phyloP scores from a whole-genome alignment of 2,113 vertebrate species.

The Thunnus thynnus region DNA sequence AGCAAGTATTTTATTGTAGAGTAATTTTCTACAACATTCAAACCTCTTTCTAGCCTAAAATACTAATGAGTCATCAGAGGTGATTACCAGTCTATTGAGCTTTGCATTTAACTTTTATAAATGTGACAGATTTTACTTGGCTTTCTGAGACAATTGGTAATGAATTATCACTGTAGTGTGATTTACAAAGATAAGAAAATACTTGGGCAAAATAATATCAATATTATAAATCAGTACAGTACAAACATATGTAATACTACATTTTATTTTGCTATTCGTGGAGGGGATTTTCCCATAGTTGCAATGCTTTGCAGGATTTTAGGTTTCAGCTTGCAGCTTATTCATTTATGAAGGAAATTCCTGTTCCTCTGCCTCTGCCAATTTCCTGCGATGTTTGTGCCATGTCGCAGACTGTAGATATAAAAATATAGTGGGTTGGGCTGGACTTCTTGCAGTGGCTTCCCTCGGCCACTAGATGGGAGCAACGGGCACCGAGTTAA shows the following conservation, averaged over 20 bases:
- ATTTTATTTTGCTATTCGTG: background rate
- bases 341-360: conserved; percentile 12
- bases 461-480: conserved; percentile 30
- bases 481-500: background rate
- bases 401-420: background rate
- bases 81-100: background rate
- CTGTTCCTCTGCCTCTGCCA: background rate
- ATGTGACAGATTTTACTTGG: too few species aligned
- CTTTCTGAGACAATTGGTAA: background rate
- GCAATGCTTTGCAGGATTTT: background rate
- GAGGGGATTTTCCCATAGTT: background rate
- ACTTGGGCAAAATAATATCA: too few species aligned
- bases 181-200: too few species aligned
- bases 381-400: conserved; percentile 19
- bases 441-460: conserved; percentile 7
- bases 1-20: background rate
- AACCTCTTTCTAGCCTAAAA: background rate
- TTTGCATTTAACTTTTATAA: background rate
- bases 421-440: background rate
- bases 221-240: too few species aligned
- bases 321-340: background rate
- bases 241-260: too few species aligned
- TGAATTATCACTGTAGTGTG: too few species aligned
- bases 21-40: background rate
- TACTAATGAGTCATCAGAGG: background rate